phyloP scores from a whole-genome alignment of 1,140 invertebrate genomes.

The Diabrotica undecimpunctata region DNA sequence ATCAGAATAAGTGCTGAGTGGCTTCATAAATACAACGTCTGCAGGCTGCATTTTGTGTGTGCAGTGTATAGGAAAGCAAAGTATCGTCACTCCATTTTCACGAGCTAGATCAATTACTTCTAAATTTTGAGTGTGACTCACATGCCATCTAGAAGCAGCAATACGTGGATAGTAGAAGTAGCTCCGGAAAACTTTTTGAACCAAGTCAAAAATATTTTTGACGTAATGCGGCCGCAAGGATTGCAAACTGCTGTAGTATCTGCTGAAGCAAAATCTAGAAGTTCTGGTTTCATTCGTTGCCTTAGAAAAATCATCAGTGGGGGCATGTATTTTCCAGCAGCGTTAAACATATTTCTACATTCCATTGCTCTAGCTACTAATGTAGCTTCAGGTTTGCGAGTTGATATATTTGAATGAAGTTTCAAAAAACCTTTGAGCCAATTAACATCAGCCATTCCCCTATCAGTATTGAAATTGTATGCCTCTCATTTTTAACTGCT shows the following conservation, averaged over 20 bases:
- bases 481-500: no score
- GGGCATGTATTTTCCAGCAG: conserved; percentile 35
- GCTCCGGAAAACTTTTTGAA: conserved; percentile 37
- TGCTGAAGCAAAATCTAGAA: conserved; percentile 28
- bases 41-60: conserved; percentile 46
- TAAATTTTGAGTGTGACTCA: conserved; percentile 39
- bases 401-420: conserved; percentile 37
- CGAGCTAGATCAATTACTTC: conserved; percentile 37
- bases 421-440: conserved; percentile 41
- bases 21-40: conserved; percentile 46
- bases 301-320: conserved; percentile 37
- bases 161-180: conserved; percentile 28
- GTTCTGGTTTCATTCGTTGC: conserved; percentile 28
- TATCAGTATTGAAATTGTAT: no score
- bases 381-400: conserved; percentile 37
- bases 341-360: conserved; percentile 28
- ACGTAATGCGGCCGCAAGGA: conserved; percentile 38
- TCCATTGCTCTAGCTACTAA: conserved; percentile 35
- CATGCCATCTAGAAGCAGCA: conserved; percentile 35
- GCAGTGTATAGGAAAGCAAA: conserved; percentile 43
- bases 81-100: conserved; percentile 40
- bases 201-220: conserved; percentile 39
- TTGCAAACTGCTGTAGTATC: conserved; percentile 29
- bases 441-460: no score
- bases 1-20: conserved; percentile 25